Conservation (phyloP, 2,113 vertebrate species). For the Glaucidium brasilianum region DNA sequence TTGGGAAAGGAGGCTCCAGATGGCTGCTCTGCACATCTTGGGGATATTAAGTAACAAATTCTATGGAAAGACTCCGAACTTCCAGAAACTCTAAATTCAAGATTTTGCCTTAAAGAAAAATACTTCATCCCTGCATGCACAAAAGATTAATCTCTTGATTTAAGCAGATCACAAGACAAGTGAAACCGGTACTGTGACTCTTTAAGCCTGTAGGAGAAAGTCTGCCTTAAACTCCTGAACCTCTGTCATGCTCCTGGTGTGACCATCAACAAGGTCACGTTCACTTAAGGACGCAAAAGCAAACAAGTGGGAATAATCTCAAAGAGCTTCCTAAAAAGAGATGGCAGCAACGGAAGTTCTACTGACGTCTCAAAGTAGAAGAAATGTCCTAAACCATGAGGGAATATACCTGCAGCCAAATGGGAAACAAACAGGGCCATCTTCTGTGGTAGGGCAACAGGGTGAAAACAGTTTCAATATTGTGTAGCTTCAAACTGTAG, state of each 20-base stretch:
- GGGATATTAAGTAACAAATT: neutral
- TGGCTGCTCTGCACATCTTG: neutral
- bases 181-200: slow-evolving; percentile 2
- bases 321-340: neutral
- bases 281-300: neutral
- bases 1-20: neutral
- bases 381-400: neutral
- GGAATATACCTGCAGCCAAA: neutral
- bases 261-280: neutral
- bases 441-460: neutral
- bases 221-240: slow-evolving; percentile 17
- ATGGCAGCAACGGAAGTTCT: neutral
- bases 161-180: slow-evolving; percentile 25
- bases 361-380: neutral
- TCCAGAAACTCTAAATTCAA: neutral
- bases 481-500: neutral
- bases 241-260: neutral
- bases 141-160: slow-evolving; percentile 28
- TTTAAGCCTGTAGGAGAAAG: neutral
- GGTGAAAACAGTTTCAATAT: neutral
- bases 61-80: neutral
- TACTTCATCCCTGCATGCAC: neutral
- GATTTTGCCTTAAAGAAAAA: slow-evolving; percentile 7
- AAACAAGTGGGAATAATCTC: neutral
- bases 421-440: neutral